A percentile compares a stretch with the other conserved stretches of the same genome.
These are phyloP conservation scores for Diuraphis noxia DNA, from an alignment of 1,140 invertebrate genomes.

Conservation along the genomic window DNA sequence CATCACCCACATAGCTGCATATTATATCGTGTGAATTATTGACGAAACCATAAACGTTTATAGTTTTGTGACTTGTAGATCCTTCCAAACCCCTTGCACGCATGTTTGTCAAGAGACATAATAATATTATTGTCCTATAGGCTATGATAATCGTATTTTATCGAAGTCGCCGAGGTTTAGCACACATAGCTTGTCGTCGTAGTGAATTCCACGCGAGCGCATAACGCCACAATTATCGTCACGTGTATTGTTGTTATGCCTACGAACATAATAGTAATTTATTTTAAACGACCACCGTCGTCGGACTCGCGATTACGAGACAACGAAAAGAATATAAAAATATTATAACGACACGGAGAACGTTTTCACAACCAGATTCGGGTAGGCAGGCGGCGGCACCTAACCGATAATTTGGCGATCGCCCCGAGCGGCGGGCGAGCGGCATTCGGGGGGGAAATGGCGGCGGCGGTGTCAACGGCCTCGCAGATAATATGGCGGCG, in stretches of 20 bases:
- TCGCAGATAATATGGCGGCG: conserved; percentile 43
- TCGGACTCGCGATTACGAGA: conserved; percentile 6
- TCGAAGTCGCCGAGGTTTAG: neutral
- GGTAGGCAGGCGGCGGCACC: neutral
- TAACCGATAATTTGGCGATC: conserved; percentile 53
- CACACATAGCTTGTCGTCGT: too few relatives aligned
- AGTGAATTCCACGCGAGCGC: neutral
- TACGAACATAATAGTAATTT: neutral
- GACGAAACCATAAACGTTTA: neutral
- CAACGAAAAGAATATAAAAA: neutral
- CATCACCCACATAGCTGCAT: neutral
- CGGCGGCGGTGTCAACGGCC: conserved; percentile 44
- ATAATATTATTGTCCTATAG: too few relatives aligned
- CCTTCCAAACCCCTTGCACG: too few relatives aligned
- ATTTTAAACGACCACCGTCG: neutral
- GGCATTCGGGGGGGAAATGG: neutral
- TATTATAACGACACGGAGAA: neutral
- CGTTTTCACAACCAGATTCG: conserved; percentile 12
- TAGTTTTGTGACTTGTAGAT: neutral
- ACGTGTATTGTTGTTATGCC: neutral
- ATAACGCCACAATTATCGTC: neutral
- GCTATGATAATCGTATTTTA: neutral
- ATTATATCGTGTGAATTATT: neutral
- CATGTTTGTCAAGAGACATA: neutral
- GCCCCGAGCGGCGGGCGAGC: neutral